phyloP scores from a whole-genome alignment of 30 jellyfish, hydroid and myxozoan genomes.

The Cassiopea andromeda region DNA sequence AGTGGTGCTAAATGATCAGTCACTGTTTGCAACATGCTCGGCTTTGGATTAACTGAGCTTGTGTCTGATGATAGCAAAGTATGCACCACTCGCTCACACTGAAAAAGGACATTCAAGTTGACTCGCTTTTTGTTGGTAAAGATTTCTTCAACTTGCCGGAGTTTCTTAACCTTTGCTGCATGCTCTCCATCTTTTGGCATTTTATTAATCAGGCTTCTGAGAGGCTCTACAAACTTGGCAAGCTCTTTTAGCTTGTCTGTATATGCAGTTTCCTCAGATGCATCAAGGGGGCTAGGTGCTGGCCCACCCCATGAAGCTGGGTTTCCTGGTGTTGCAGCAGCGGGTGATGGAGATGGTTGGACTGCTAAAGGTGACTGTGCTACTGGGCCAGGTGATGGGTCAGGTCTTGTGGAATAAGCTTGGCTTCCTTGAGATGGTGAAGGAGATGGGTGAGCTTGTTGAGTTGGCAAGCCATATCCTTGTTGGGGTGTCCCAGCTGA shows the following conservation, averaged over 20 bases:
- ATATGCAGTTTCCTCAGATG: constrained; percentile 74
- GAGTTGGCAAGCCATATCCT: constrained; percentile 24
- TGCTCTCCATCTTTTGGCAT: constrained; percentile 81
- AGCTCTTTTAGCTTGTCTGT: constrained; percentile 69
- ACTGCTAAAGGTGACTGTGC: constrained; percentile 68
- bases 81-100: constrained; percentile 60
- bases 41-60: constrained; percentile 31
- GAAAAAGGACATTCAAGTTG: constrained; percentile 21
- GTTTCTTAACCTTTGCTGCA: constrained; percentile 52
- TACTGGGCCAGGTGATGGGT: constrained; percentile 56
- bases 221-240: constrained; percentile 62
- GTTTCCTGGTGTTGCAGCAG: constrained; percentile 72
- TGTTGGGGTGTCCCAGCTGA: constrained; percentile 37
- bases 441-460: constrained; percentile 60
- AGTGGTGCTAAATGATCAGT: constrained; percentile 64
- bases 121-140: constrained; percentile 63
- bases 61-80: constrained; percentile 52
- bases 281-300: constrained; percentile 77
- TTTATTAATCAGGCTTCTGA: constrained; percentile 57
- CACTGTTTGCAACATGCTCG: constrained; percentile 51
- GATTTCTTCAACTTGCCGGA: constrained; percentile 33
- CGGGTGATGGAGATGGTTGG: constrained; percentile 78
- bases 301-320: constrained; percentile 80
- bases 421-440: constrained; percentile 63
- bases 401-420: constrained; percentile 43